Evolutionary conservation across 2,888 invertebrate genomes (phyloP).

Genomic region (Barypeithes pellucidus): DNA sequence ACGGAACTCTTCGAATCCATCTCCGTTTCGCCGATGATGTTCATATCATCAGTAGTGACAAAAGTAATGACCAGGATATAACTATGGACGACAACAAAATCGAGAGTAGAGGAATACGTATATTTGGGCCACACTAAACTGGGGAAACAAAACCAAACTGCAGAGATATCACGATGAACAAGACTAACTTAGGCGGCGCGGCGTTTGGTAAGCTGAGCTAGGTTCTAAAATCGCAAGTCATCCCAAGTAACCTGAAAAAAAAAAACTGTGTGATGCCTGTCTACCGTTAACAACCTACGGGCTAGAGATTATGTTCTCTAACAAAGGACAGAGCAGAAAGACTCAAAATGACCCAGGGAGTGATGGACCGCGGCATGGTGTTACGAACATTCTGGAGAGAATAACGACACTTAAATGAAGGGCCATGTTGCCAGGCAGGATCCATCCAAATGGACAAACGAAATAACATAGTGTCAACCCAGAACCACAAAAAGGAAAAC

Average conservation of each 20-base stretch:
- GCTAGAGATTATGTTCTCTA: not conserved
- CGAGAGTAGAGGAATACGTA: not conserved
- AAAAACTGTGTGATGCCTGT: slow-evolving; percentile 1
- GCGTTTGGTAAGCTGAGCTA: slow-evolving; percentile 28
- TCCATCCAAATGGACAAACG: slow-evolving; percentile 2
- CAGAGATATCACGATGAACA: slow-evolving; percentile 21
- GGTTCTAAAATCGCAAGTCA: slow-evolving; percentile 24
- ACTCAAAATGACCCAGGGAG: not conserved
- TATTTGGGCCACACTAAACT: slow-evolving; percentile 26
- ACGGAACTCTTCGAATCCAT: slow-evolving; percentile 40
- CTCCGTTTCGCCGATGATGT: slow-evolving; percentile 51
- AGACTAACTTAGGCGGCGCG: slow-evolving; percentile 17
- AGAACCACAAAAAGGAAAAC: too few species aligned
- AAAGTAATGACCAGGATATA: not conserved
- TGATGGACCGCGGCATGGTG: not conserved
- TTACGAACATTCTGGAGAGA: too few species aligned
- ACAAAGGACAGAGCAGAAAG: not conserved
- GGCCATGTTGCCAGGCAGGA: slow-evolving; percentile 1
- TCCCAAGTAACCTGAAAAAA: slow-evolving; percentile 22
- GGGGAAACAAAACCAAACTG: slow-evolving; percentile 21
- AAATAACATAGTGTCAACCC: slow-evolving; percentile 17
- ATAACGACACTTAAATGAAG: not conserved
- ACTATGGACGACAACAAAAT: slow-evolving; percentile 2
- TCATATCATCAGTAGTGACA: slow-evolving; percentile 27
- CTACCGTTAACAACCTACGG: not conserved